Evolutionary conservation across 2,113 vertebrate genomes (phyloP).

Genomic region (Cepphus grylle): DNA sequence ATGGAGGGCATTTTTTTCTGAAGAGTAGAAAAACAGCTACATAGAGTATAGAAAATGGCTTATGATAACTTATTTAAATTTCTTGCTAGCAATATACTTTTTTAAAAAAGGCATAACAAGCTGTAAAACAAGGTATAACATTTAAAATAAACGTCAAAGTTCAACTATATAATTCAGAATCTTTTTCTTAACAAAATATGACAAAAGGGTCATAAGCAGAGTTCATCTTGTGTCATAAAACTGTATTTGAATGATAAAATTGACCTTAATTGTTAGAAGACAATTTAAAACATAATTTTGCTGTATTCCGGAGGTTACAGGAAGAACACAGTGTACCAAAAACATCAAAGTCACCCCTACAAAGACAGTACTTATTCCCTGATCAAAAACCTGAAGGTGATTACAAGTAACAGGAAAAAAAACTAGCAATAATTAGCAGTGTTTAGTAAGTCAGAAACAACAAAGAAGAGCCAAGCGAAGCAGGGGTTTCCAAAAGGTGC

Average conservation of each 20-base stretch:
- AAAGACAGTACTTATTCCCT: not conserved
- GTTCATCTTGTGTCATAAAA: not conserved
- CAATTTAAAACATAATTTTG: not conserved
- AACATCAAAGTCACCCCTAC: not conserved
- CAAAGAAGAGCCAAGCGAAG: not conserved
- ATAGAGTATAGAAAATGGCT: not conserved
- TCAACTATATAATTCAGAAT: not conserved
- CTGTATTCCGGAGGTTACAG: not conserved
- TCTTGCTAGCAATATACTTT: not conserved
- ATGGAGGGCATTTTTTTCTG: not conserved
- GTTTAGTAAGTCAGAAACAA: not conserved
- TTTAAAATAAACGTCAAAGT: not conserved
- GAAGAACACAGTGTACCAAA: not conserved
- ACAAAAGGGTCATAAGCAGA: not conserved
- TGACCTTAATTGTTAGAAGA: not conserved
- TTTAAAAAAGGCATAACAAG: not conserved
- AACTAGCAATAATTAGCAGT: not conserved
- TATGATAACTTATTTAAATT: not conserved
- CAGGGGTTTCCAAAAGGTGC: not conserved
- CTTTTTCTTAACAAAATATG: not conserved
- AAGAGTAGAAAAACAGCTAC: not conserved
- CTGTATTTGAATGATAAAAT: not conserved
- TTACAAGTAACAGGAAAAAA: not conserved
- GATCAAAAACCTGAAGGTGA: not conserved
- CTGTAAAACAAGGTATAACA: not conserved